Evolutionary conservation across 2,888 invertebrate genomes (phyloP), one percentile per base, ranked within the genome.

Genomic region (Aelia acuminata): DNA sequence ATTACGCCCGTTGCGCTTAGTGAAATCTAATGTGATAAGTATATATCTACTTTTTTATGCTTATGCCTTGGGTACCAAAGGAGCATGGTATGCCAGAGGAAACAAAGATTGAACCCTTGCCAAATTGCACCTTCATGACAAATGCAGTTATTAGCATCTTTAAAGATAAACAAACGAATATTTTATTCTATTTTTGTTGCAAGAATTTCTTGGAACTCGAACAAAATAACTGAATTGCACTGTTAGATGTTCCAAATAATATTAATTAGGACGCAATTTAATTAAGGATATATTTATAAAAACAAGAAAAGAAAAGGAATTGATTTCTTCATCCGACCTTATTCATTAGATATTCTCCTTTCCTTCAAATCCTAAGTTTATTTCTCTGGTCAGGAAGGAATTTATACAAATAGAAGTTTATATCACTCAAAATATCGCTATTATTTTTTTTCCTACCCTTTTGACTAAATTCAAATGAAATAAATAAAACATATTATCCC

Each of bases 51-150:
- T 8, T 11, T 4, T 5, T 70, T 0, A 4, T 70, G 63, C 63
- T 35, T 35, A 20, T 18, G 63, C 18, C 20, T 35, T 35, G 1
- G 18, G 31, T 20, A 70, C 63, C 7, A 35, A 20, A 31, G 35
- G 35, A 18, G 63, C 11, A 70, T 20, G 1, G 57, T 13, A 10
- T 11, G 63, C 63, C 63, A 70, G 63, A 5, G 35, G 18, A 35
- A 35, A 70, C 63, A 35, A 70, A 70, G 57, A 26, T 15, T 70
- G 31, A 35, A 70, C 31, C 5, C 63, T 8, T 18, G 35, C 31
- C 63, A 70, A 70, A 70, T 70, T 70, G 63, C 63, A 70, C 63
- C 31, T 70, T 35, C 35, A 70, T 70, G 63, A 70, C 35, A 70
- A 18, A 70, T 70, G 63, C 63, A 70, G 63, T 70, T 35, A 70